Evolutionary conservation across 2,113 vertebrate species (phyloP).

Genomic region (Centropus unirufus): DNA sequence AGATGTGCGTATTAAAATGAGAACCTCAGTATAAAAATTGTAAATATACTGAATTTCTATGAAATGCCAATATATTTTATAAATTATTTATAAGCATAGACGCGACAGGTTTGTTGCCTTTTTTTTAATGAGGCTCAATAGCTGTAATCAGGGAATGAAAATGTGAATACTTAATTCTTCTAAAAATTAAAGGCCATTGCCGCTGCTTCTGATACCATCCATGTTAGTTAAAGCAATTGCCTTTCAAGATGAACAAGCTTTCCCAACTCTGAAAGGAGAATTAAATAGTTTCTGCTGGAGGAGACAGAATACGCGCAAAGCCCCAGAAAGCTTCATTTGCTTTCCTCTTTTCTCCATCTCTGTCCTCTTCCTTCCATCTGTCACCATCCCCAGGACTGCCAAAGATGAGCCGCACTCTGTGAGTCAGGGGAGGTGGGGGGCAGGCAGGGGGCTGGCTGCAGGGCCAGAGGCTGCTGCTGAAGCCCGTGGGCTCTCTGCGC

Average conservation of each 20-base stretch:
- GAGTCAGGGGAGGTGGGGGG: background rate
- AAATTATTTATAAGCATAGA: background rate
- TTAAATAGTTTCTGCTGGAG: background rate
- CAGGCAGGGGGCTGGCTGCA: background rate
- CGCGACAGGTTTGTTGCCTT: background rate
- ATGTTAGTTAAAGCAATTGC: background rate
- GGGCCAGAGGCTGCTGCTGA: background rate
- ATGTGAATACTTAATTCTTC: background rate
- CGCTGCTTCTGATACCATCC: background rate
- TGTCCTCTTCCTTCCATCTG: background rate
- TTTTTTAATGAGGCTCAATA: background rate
- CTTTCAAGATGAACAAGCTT: background rate
- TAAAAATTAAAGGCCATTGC: background rate
- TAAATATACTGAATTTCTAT: background rate
- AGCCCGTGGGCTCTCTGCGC: background rate
- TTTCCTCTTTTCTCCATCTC: background rate
- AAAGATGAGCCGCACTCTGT: background rate
- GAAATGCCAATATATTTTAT: background rate
- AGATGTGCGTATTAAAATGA: background rate
- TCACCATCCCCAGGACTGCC: background rate
- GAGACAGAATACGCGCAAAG: background rate
- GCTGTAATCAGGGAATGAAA: background rate
- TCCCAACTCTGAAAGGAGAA: background rate
- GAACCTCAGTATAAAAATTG: background rate
- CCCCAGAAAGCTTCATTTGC: background rate